Evolutionary conservation across 1,140 invertebrate species (phyloP).

Genomic region (Drosophila micromelanica): DNA sequence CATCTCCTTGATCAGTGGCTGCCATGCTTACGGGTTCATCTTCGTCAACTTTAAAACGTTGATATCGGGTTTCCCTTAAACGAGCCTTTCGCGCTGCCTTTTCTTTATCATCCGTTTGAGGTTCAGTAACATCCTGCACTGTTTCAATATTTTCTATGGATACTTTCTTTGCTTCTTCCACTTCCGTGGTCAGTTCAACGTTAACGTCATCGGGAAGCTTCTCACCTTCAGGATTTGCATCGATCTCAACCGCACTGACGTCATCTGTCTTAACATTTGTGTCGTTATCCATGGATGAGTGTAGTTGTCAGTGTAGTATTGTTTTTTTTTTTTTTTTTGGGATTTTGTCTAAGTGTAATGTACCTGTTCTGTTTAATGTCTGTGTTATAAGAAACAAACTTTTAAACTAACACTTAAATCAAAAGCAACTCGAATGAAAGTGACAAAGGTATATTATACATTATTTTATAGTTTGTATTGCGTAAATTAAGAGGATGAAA

Average conservation of each 20-base stretch:
- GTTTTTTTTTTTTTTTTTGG: not conserved
- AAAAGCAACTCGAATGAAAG: not conserved
- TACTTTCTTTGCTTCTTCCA: no score
- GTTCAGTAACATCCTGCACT: not conserved
- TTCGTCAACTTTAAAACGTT: conserved; percentile 8
- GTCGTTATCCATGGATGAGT: not conserved
- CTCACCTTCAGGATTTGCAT: no score
- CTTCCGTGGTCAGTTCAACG: no score
- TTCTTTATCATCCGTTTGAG: not conserved
- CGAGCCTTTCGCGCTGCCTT: not conserved
- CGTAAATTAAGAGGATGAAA: no score
- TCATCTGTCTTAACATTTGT: no score
- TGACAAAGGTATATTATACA: no score
- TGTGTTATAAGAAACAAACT: not conserved
- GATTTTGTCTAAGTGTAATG: not conserved
- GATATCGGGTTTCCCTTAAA: not conserved
- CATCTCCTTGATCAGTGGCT: not conserved
- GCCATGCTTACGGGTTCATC: not conserved
- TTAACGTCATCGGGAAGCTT: no score
- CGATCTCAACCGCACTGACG: no score
- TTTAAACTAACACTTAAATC: conserved; percentile 1
- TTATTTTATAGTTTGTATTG: no score
- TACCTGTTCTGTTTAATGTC: not conserved
- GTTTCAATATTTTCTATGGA: no score
- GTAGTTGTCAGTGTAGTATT: not conserved